Evolutionary conservation across 2,888 invertebrate species (phyloP).

Genomic region (Drosophila falleni): DNA sequence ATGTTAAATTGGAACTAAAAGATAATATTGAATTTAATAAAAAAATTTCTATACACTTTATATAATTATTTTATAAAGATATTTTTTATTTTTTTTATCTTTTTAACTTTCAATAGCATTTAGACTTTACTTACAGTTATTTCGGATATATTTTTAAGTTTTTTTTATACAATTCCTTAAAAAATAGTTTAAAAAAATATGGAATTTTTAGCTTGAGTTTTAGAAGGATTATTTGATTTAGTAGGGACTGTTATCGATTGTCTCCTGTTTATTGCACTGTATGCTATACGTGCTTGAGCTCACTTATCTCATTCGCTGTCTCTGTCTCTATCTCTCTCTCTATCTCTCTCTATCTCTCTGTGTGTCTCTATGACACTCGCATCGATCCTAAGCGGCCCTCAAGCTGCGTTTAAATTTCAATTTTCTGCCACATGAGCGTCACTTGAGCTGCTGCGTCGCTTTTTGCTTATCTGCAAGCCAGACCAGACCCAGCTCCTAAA

Average conservation of each 20-base stretch:
- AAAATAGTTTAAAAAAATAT: no score
- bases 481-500: neutral
- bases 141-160: no score
- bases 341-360: neutral
- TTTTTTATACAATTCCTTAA: no score
- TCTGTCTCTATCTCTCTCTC: neutral
- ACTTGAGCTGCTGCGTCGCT: conserved; percentile 69
- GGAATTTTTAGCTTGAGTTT: no score
- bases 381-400: conserved; percentile 73
- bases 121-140: no score
- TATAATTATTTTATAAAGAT: no score
- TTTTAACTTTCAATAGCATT: no score
- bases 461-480: conserved; percentile 55
- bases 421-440: conserved; percentile 78
- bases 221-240: no score
- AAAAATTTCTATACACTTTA: no score
- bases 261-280: neutral
- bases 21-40: no score
- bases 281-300: neutral
- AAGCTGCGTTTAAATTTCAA: conserved; percentile 80
- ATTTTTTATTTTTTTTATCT: no score
- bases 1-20: no score
- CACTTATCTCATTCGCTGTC: conserved; percentile 5
- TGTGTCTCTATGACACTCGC: neutral
- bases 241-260: neutral